phyloP scores from a whole-genome alignment of 2,888 invertebrate species.

The Eremobia ochroleuca region DNA sequence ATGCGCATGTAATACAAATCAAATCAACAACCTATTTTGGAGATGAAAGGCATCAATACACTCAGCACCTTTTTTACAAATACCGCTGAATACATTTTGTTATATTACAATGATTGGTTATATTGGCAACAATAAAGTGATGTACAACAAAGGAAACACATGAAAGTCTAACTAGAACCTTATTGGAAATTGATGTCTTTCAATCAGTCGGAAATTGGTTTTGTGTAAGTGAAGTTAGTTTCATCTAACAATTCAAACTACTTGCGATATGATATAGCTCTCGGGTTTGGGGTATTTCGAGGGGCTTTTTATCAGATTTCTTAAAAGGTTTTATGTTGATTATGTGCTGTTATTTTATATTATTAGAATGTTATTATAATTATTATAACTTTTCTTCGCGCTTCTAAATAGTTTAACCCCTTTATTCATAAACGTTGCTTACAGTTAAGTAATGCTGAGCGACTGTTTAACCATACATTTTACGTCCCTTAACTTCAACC shows the following conservation, averaged over 20 bases:
- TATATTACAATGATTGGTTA: constrained; percentile 21
- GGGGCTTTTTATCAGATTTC: neutral
- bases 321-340: neutral
- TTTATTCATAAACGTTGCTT: too few species aligned
- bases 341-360: neutral
- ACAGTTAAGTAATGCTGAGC: too few species aligned
- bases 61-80: constrained; percentile 24
- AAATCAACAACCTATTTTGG: neutral
- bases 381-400: neutral
- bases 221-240: constrained; percentile 28
- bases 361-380: neutral
- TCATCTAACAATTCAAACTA: constrained; percentile 14
- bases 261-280: neutral
- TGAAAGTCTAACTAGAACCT: constrained; percentile 39
- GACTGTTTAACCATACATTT: too few species aligned
- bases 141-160: constrained; percentile 51
- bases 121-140: constrained; percentile 48
- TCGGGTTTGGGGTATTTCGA: constrained; percentile 3
- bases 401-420: too few species aligned
- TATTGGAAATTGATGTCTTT: constrained; percentile 35
- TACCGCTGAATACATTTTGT: constrained; percentile 15
- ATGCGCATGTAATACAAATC: neutral
- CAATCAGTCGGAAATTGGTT: constrained; percentile 49
- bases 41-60: constrained; percentile 15
- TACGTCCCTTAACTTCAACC: too few species aligned